Evolutionary conservation across 2,113 vertebrate genomes (phyloP), one percentile per base, ranked within the genome.

Genomic region (Apodemus speciosus): DNA sequence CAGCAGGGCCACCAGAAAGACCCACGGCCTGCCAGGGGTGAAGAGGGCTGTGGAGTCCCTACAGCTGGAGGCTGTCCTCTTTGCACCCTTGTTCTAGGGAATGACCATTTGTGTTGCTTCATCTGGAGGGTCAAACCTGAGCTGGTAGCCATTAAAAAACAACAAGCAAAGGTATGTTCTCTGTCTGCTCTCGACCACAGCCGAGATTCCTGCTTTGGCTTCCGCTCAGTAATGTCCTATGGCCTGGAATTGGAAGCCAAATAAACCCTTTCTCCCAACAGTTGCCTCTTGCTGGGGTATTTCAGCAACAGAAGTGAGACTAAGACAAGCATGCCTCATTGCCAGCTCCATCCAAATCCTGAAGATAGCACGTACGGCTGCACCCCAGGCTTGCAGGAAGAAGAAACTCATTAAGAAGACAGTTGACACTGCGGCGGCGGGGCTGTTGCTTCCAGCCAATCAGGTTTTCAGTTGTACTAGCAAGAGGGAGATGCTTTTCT

Each of bases 21-120:
- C 38, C 10, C 5, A 11, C 16, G 3, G 2, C 72, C 0, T 3
- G 23, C 58, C 64, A 5, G 51, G 30, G 43, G 64, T 21, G 8
- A 0, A 0, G 38, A 51, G n/a, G 43, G n/a, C 35, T 27, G 7
- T 0, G 8, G 7, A 60, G 38, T 7, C 9, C 20, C 46, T 20
- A 1, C 38, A 20, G 49, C 4, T 16, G 10, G 5, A 2, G 43
- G 23, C 66, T 38, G 32, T 13, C 11, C 35, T 43, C 18, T 75
- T 64, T 40, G 11, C 8, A 9, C 5, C 35, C 46, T 46, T 16
- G 0, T 5, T 27, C 38, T 58, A 9, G 30, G 14, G 38, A 7
- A 6, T 18, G 32, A 32, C 18, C 88, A 5, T 9, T 35, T 43
- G 9, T 20, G 20, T 4, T 40, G 35, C 58, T 73, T 4, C 13